Base-by-base conservation (phyloP, 2,888 invertebrate species). In the Parnassius mnemosyne region DNA sequence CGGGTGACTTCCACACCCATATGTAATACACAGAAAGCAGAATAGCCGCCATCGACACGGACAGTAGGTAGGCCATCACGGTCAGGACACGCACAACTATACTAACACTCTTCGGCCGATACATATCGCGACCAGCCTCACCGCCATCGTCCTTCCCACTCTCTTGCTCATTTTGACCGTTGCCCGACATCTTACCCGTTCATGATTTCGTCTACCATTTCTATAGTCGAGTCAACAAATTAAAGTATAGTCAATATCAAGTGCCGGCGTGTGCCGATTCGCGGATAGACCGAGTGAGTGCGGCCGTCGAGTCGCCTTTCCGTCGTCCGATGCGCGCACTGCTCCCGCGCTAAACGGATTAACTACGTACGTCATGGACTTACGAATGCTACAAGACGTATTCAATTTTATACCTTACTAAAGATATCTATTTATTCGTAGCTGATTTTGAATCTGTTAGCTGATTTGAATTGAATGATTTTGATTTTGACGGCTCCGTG, bases 11-110 rank as follows among this genome's bases (percentile, higher is more conserved):
- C 96, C 96, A 97, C 74, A 96, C 93, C 77, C 96, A 95, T 66
- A 96, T 92, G 83, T 97, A 97, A 83, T 97, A 97, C 58, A 95
- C 93, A 41, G 96, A 96, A 56, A 97, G 91, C 57, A 96, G 93
- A 71, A 96, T 95, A 9, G 96, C 97, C 7, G 95, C 96, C 85
- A 96, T 93, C n/a, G 96, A 96, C 54, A 97, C 96, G n/a, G 96
- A 95, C 68, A 96, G 90, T 70, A 96, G 93, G 84, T 97, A 97
- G 11, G 96, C 96, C 74, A 96, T 81, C 61, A 97, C 97, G 1
- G 96, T 96, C 67, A 96, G 90, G 60, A 96, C 92, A 52, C 96
- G 84, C 65, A 92, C 89, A 71, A 87, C 79, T 67, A 85, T 92
- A 77, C 89, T 88, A 52, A 80, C 83, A 13, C 82, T 79, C 74